These are phyloP conservation scores for human (Homo sapiens) DNA, from an alignment of 2,113 vertebrate species.

Conservation along the genomic window GRCh38 chr4:179532501-179533000, in stretches of 20 bases:
- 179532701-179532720: neutral
- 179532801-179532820: neutral
- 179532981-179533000: neutral
- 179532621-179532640: rapidly evolving
- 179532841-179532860: neutral
- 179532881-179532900: neutral
- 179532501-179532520: neutral
- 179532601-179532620: neutral
- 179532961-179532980: neutral
- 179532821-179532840: neutral
- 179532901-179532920: neutral
- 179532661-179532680: neutral
- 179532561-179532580: neutral
- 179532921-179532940: slow-evolving; percentile 12
- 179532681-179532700: neutral
- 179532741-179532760: neutral
- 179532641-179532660: neutral
- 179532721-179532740: neutral
- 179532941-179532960: slow-evolving; percentile 33
- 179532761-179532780: neutral
- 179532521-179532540: neutral
- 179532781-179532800: neutral
- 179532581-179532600: rapidly evolving
- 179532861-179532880: neutral
- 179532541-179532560: neutral